Base-by-base conservation (phyloP, 2,797 vertebrate genomes). In the Brotula barbata region DNA sequence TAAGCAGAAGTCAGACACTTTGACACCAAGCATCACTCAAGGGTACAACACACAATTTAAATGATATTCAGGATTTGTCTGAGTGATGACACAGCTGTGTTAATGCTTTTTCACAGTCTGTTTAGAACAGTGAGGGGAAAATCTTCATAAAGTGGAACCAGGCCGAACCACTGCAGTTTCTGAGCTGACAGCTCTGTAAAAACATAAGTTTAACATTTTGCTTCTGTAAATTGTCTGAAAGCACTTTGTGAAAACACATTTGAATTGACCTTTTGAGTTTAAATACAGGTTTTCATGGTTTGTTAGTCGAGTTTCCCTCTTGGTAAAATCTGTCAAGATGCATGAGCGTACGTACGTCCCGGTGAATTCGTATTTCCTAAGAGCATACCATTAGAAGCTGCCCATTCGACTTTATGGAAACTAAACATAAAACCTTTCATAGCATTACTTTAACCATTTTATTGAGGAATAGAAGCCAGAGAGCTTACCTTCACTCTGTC, bases 401-500 rank as follows among this genome's bases (percentile, higher is more conserved):
- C 50, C 53, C 51, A 39, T 34, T 2, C 5, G 23, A 57, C 44
- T 74, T 59, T 47, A 60, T 68, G 57, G 60, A 56, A 71, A 62
- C 19, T 45, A 25, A 8, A 43, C 0, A 10, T 39, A 54, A 68
- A 67, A 60, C 1, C 5, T 36, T 36, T 37, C 45, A 46, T 53
- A 10, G 42, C 51, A 71, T 71, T 37, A 40, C 17, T 40, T 48
- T 47, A 57, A 53, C 23, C 2, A 14, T 50, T 74, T 75, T 58
- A 64, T 52, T 37, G 25, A 59, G 10, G 1, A 58, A 52, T 78
- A 68, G 70, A 74, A 25, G 19, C 6, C 33, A 1, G 0, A 40
- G 25, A 33, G 17, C 53, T 70, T 67, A 64, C 58, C 71, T 71
- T 46, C 50, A 58, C 51, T 58, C 23, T 64, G 66, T 70, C 45